These are phyloP conservation scores for Smithornis capensis DNA, from an alignment of 2,113 vertebrate genomes.

Conservation along the genomic window DNA sequence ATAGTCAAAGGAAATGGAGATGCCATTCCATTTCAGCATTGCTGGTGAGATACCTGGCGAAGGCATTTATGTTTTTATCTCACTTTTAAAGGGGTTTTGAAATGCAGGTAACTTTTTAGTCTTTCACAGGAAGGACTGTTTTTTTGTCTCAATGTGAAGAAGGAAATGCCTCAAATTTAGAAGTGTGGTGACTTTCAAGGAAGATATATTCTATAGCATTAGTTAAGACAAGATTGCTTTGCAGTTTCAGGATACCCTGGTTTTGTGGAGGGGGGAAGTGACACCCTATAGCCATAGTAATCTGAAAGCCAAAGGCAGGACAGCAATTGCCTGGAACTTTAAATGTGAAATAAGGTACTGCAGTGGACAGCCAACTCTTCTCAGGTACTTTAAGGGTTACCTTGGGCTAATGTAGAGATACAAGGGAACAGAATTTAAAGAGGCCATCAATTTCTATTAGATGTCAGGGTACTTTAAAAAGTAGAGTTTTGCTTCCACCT, in stretches of 20 bases:
- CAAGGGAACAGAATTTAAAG: not conserved
- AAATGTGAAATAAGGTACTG: too few relatives aligned
- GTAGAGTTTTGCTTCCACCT: not conserved
- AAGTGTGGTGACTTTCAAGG: not conserved
- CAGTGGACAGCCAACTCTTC: not conserved
- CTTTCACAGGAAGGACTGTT: accelerated
- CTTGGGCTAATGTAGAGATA: not conserved
- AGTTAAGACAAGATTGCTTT: not conserved
- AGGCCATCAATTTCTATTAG: not conserved
- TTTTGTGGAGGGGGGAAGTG: not conserved
- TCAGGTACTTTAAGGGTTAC: accelerated
- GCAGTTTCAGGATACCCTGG: not conserved
- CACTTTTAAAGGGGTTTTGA: not conserved
- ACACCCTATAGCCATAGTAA: not conserved
- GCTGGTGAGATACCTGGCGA: not conserved
- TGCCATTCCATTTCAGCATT: not conserved
- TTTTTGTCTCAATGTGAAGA: not conserved
- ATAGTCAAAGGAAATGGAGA: not conserved
- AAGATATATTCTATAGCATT: not conserved
- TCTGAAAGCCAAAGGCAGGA: not conserved
- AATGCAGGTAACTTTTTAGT: not conserved
- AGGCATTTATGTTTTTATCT: not conserved
- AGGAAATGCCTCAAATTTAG: not conserved
- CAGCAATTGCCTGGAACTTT: not conserved
- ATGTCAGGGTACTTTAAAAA: not conserved